Evolutionary conservation across 2,113 vertebrate species (phyloP), one percentile per base, ranked within the genome.

Genomic region (Hirundichthys speculiger): DNA sequence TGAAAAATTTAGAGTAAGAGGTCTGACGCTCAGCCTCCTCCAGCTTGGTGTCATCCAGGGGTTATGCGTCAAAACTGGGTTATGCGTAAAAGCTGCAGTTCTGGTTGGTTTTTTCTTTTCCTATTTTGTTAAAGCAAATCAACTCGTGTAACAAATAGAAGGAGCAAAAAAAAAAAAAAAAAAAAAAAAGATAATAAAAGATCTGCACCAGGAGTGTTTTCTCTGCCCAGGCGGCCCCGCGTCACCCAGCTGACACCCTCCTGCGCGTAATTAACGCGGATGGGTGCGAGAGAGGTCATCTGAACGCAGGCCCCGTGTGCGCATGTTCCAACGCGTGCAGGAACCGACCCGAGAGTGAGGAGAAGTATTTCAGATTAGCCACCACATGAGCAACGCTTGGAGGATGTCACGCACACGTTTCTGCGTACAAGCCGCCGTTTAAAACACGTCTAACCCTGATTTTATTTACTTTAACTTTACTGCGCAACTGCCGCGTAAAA

Each of bases 271-370:
- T 89, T 79, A 45, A 85, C 25, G 64, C 63, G 80, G 78, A 87
- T 82, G 86, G 87, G 75, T 77, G 79, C 77, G 86, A 80, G 86
- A 84, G 77, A 68, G 79, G 82, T 83, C 79, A 85, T 74, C 64
- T 61, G 68, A 62, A 73, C 79, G 69, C 82, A 81, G 34, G 52
- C 30, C 66, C 53, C 25, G 3, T 66, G 77, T 88, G 86, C 75
- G 78, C 83, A 85, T 82, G 82, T 66, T 22, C 62, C 59, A 56
- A 20, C 59, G 57, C 18, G 51, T n/a, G n/a, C n/a, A n/a, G n/a
- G n/a, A n/a, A n/a, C n/a, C n/a, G n/a, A n/a, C n/a, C n/a, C n/a
- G n/a, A n/a, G n/a, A n/a, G n/a, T n/a, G n/a, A n/a, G n/a, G n/a
- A n/a, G n/a, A n/a, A n/a, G n/a, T n/a, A 11, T 60, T 46, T 6